Evolutionary conservation across 2,113 vertebrate species (phyloP).

Genomic region (Butorides virescens): DNA sequence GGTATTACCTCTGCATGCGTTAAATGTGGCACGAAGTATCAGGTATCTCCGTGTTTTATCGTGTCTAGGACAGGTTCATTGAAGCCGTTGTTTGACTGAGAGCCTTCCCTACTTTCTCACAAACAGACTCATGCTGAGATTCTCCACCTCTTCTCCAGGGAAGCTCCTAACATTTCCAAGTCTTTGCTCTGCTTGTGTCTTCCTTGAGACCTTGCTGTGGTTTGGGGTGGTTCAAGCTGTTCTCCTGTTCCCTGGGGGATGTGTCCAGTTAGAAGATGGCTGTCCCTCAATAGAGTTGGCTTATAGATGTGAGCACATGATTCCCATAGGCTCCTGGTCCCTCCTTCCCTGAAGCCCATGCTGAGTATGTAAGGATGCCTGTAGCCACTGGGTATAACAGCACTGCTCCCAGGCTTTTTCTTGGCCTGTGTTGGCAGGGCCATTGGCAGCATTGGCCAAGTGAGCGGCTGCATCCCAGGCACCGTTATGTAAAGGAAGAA

Average conservation of each 20-base stretch:
- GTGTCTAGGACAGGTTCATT: background rate
- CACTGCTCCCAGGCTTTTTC: background rate
- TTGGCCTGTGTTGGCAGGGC: background rate
- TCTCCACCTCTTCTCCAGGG: background rate
- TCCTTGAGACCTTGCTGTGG: background rate
- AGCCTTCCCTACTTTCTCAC: background rate
- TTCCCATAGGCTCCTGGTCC: background rate
- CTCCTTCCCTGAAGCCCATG: background rate
- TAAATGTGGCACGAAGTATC: background rate
- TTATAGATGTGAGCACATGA: background rate
- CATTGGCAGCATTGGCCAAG: background rate
- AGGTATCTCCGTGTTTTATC: background rate
- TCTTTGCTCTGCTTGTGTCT: background rate
- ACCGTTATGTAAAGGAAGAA: conserved; percentile 8
- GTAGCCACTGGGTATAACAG: background rate
- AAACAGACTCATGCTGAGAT: background rate
- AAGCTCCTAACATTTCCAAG: background rate
- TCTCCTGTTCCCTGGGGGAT: background rate
- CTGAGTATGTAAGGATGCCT: background rate
- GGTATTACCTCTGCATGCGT: background rate
- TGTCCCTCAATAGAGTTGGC: background rate
- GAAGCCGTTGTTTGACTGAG: background rate
- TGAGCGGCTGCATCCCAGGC: background rate
- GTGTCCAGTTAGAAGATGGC: background rate
- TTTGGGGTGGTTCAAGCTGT: background rate